These are phyloP conservation scores for Dicentrarchus labrax DNA, from an alignment of 2,113 vertebrate genomes.

Conservation along the genomic window DNA sequence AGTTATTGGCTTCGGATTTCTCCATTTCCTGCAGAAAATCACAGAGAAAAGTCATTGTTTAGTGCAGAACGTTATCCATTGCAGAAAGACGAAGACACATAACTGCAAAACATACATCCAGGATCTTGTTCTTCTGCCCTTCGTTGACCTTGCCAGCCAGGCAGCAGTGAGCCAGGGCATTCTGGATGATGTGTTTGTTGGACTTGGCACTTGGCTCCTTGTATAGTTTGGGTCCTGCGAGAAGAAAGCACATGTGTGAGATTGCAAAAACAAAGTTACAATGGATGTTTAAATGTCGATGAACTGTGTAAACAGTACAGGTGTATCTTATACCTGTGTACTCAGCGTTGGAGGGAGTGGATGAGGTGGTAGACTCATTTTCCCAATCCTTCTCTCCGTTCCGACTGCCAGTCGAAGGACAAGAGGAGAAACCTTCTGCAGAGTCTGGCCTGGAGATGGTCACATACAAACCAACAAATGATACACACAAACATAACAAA, in stretches of 20 bases:
- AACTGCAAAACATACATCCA: slow-evolving; percentile 89
- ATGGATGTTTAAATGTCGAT: neutral
- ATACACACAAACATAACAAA: slow-evolving; percentile 15
- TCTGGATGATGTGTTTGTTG: slow-evolving; percentile 99
- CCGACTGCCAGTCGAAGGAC: slow-evolving; percentile 90
- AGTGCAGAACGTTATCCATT: neutral
- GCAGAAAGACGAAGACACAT: neutral
- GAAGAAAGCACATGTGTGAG: slow-evolving; percentile 20
- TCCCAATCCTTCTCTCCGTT: slow-evolving; percentile 99
- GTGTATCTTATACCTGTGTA: slow-evolving; percentile 90
- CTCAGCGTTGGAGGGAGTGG: slow-evolving; percentile 94
- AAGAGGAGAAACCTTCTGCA: slow-evolving; percentile 93
- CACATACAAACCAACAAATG: slow-evolving; percentile 50
- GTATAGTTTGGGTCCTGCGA: slow-evolving; percentile 95
- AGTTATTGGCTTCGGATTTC: slow-evolving; percentile 96
- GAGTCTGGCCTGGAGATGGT: slow-evolving; percentile 91
- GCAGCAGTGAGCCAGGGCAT: slow-evolving; percentile 97
- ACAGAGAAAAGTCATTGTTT: neutral
- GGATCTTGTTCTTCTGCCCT: slow-evolving; percentile 97
- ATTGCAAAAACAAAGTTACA: slow-evolving; percentile 22
- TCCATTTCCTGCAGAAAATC: slow-evolving; percentile 92
- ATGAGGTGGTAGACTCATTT: slow-evolving; percentile 95
- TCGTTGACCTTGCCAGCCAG: slow-evolving; percentile 98
- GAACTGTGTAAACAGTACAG: neutral
- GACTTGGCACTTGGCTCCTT: slow-evolving; percentile 99